These are phyloP conservation scores for Diogma glabrata DNA, from an alignment of 2,888 invertebrate genomes.

Conservation along the genomic window DNA sequence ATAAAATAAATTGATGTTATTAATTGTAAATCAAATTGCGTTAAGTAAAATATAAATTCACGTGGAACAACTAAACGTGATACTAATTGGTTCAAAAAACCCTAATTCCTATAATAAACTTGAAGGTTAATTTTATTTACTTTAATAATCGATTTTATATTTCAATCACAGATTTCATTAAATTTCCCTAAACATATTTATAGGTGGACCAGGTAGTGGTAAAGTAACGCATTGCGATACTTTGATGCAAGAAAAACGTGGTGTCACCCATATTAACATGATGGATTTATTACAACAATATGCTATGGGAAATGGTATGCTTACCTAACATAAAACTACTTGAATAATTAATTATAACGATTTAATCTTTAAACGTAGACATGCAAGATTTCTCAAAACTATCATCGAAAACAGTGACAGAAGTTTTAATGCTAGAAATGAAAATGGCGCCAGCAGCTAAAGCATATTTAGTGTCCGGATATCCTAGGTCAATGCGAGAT, in stretches of 20 bases:
- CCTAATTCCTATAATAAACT: too few species aligned
- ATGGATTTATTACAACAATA: slow-evolving; percentile 82
- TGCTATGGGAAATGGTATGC: slow-evolving; percentile 73
- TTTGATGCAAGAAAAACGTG: slow-evolving; percentile 73
- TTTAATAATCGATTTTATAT: too few species aligned
- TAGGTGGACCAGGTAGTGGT: slow-evolving; percentile 92
- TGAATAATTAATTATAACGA: background rate
- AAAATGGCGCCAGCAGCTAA: slow-evolving; percentile 84
- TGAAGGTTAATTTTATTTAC: too few species aligned
- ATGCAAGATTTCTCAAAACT: slow-evolving; percentile 80
- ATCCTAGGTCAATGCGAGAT: slow-evolving; percentile 83
- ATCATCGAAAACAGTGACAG: slow-evolving; percentile 77
- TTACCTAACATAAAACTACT: background rate
- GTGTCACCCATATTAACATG: slow-evolving; percentile 82
- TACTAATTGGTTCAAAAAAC: too few species aligned
- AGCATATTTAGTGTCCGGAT: slow-evolving; percentile 79
- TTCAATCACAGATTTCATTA: too few species aligned
- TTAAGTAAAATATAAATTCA: too few species aligned
- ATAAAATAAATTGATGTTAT: too few species aligned
- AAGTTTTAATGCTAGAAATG: slow-evolving; percentile 85
- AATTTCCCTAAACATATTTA: too few species aligned
- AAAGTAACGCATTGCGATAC: slow-evolving; percentile 97
- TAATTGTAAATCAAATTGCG: too few species aligned
- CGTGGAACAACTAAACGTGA: too few species aligned
- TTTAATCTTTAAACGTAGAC: slow-evolving; percentile 43